A percentile compares a stretch with the other conserved stretches of the same genome.
These are phyloP conservation scores for Dysdera silvatica DNA, from an alignment of 1,140 invertebrate genomes.

Conservation along the genomic window DNA sequence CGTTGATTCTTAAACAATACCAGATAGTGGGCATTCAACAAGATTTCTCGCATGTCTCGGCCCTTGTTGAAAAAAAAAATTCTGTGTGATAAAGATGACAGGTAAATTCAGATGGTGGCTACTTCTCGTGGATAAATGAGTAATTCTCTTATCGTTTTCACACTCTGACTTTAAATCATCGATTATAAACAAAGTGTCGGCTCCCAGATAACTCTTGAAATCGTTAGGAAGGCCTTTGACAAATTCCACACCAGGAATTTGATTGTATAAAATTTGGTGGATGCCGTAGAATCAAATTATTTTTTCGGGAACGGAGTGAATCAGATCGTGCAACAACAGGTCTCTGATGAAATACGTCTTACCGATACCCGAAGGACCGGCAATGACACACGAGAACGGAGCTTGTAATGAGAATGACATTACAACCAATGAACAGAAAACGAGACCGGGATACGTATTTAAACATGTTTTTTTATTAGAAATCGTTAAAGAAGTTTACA, in stretches of 20 bases:
- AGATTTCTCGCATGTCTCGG: slow-evolving; percentile 39
- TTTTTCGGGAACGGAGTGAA: not conserved
- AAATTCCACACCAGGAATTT: slow-evolving; percentile 1
- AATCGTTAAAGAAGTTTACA: too few relatives aligned
- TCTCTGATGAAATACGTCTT: not conserved
- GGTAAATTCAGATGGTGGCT: slow-evolving; percentile 42
- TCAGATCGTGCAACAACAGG: not conserved
- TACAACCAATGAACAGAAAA: too few relatives aligned
- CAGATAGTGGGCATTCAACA: slow-evolving; percentile 41
- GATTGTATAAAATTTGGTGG: not conserved
- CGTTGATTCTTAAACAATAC: slow-evolving; percentile 44
- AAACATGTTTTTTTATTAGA: too few relatives aligned
- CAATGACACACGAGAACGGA: not conserved
- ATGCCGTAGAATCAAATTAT: not conserved
- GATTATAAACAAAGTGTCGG: slow-evolving; percentile 38
- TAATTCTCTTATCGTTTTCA: slow-evolving; percentile 36
- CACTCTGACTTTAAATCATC: slow-evolving; percentile 44
- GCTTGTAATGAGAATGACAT: too few relatives aligned
- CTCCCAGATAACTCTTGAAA: not conserved
- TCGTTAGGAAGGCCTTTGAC: not conserved
- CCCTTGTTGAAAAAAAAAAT: slow-evolving; percentile 45
- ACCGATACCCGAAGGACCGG: not conserved
- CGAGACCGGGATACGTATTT: too few relatives aligned
- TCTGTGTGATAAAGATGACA: slow-evolving; percentile 44
- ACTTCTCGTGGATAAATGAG: slow-evolving; percentile 45